Conservation (phyloP, 1,140 invertebrate species). For the Heliconius hewitsoni region DNA sequence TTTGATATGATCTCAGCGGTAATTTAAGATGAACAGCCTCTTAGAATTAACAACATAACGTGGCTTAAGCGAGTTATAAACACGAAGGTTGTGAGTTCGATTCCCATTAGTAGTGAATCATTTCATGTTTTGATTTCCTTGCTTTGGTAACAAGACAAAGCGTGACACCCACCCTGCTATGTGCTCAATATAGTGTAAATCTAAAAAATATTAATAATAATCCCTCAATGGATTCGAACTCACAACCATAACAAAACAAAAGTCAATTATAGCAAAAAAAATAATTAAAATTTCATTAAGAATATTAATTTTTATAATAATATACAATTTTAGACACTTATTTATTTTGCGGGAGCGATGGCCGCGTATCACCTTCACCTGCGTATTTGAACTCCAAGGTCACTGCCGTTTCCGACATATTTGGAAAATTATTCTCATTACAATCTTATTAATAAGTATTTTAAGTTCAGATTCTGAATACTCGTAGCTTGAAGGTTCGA, state of each 20-base stretch:
- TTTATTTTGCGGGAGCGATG: background rate
- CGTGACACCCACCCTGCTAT: background rate
- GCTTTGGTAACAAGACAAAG: background rate
- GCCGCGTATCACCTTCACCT: constrained; percentile 6
- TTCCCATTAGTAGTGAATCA: too few relatives aligned
- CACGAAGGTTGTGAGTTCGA: too few relatives aligned
- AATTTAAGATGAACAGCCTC: constrained; percentile 1
- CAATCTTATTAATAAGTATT: background rate
- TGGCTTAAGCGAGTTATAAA: too few relatives aligned
- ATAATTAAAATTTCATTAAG: background rate
- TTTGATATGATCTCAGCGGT: constrained; percentile 6
- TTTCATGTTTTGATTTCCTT: too few relatives aligned
- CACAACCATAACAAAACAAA: background rate
- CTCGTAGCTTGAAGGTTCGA: too few relatives aligned
- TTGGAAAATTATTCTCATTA: background rate
- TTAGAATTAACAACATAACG: background rate
- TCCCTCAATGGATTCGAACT: background rate
- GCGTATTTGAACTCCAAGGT: constrained; percentile 6
- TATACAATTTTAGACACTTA: background rate
- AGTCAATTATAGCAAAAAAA: background rate
- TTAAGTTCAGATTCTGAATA: too few relatives aligned
- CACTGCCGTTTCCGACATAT: background rate
- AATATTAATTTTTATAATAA: background rate
- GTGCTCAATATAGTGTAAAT: too few relatives aligned
- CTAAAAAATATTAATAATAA: background rate